Evolutionary conservation across 1,140 invertebrate species (phyloP).

Genomic region (Acromyrmex heyeri): DNA sequence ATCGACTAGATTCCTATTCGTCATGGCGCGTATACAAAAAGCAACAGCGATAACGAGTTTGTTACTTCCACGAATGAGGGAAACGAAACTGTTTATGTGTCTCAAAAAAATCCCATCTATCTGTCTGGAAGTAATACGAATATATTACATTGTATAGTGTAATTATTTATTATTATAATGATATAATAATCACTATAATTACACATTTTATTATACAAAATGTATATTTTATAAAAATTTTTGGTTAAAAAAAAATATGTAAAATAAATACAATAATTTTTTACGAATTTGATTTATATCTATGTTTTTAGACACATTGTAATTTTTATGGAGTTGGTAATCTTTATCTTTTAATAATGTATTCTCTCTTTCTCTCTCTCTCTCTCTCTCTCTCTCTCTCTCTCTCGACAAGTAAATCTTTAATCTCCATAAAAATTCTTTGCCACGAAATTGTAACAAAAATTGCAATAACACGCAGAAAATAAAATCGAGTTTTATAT

Average conservation of each 20-base stretch:
- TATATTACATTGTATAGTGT: not conserved
- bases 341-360: not conserved
- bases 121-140: not conserved
- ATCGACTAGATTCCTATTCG: not conserved
- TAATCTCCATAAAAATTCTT: not conserved
- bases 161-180: constrained; percentile 13
- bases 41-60: constrained; percentile 12
- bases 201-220: not conserved
- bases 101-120: not conserved
- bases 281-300: not conserved
- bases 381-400: too few relatives aligned
- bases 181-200: not conserved
- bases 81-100: not conserved
- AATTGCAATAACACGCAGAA: not conserved
- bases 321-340: not conserved
- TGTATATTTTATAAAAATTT: not conserved
- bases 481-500: constrained; percentile 19
- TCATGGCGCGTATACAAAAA: not conserved
- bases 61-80: constrained; percentile 25
- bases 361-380: not conserved
- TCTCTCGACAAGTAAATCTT: not conserved
- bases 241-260: not conserved
- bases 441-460: not conserved
- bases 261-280: constrained; percentile 3
- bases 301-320: not conserved